Base-by-base conservation (phyloP, 2,113 vertebrate species). In the Progne subis region DNA sequence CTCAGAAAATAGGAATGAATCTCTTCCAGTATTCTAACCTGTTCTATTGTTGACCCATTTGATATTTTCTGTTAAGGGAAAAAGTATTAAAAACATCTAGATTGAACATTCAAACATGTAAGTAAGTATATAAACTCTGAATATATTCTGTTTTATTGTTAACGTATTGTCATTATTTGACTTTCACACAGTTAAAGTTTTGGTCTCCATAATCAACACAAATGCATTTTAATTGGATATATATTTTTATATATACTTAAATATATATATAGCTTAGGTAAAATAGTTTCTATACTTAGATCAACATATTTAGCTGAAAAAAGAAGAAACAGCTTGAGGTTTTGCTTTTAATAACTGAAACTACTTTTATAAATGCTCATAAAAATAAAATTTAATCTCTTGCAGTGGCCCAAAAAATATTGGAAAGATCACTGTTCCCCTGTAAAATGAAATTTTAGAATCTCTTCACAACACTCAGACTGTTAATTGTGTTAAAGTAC, bases 401-500 rank as follows among this genome's bases (percentile, higher is more conserved):
- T 67, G 6, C 25, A 59, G 11, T 75, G 32, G 26, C 24, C 14
- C 13, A 9, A 46, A 69, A 82, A 81, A 56, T 86, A 92, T 52
- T 56, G 47, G 29, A 94, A 86, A 78, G 8, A 79, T 68, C 72
- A 60, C 28, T 44, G 13, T 82, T 94, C 12, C 44, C 43, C 60
- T 47, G 3, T 72, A 86, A 89, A 88, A 64, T 37, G 6, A 84
- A 91, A 75, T 68, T 94, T 52, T 43, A 78, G 44, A 67, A 77
- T 34, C 34, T 75, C 37, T 88, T 86, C 80, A 68, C 49, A 89
- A 31, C 56, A 75, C 46, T 78, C 44, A 84, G 44, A 70, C 49
- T 59, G 39, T 64, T 95, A 94, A 95, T 84, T 95, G n/a, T 86
- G 28, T 86, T 86, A 79, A 94, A 95, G 53, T 71, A 71, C 37